Percentiles rank a stretch among this genome's conserved stretches.
Conservation (phyloP, 1,140 invertebrate genomes). For the Musca domestica region DNA sequence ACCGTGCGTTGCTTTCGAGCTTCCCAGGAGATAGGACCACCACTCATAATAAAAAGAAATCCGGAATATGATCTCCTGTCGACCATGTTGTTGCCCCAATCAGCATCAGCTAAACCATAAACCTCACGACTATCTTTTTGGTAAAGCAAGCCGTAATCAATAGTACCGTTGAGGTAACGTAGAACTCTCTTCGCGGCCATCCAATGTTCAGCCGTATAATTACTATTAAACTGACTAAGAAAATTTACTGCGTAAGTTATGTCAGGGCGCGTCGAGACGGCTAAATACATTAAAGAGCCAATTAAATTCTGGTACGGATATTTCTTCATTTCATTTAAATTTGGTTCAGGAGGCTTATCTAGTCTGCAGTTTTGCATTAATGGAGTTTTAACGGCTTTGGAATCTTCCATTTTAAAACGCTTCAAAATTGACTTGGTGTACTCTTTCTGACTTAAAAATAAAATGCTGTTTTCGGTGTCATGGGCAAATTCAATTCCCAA, state of each 20-base stretch:
- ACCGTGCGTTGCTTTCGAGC: constrained; percentile 54
- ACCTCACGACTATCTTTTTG: constrained; percentile 50
- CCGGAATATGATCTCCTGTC: constrained; percentile 26
- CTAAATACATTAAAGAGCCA: not conserved
- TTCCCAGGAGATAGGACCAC: constrained; percentile 48
- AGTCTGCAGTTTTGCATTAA: constrained; percentile 15
- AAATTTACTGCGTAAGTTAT: not conserved
- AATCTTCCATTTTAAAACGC: constrained; percentile 27
- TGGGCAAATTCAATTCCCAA: constrained; percentile 4
- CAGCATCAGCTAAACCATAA: constrained; percentile 2
- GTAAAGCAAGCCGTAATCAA: constrained; percentile 28
- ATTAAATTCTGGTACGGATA: constrained; percentile 28
- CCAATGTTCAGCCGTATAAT: not conserved
- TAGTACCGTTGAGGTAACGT: not conserved
- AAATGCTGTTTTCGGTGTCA: not conserved
- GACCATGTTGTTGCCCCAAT: not conserved
- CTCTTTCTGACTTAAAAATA: not conserved
- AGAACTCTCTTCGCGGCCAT: not conserved
- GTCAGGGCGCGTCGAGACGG: not conserved
- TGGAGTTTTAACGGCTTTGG: constrained; percentile 8
- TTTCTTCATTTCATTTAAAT: constrained; percentile 9
- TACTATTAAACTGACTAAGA: not conserved
- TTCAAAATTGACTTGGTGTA: not conserved
- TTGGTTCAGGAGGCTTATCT: not conserved
- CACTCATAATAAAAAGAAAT: constrained; percentile 38